A percentile compares a stretch with the other conserved stretches of the same genome.
Conservation (phyloP, 2,113 vertebrate species). For the Chloroceryle aenea region DNA sequence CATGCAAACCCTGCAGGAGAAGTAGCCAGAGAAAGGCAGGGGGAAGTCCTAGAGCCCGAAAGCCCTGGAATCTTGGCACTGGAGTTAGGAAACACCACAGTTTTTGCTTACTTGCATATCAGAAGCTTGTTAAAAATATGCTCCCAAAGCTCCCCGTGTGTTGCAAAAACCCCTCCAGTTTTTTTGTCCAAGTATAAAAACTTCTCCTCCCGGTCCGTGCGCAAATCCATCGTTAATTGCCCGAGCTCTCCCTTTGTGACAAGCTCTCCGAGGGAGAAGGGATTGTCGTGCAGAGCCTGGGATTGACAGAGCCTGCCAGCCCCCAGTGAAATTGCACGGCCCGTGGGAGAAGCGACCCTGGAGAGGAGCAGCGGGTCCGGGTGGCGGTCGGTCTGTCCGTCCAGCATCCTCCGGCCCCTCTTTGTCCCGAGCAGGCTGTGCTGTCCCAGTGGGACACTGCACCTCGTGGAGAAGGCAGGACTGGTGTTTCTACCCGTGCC, state of each 20-base stretch:
- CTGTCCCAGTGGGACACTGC: accelerated
- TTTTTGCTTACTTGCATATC: background rate
- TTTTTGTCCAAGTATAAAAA: background rate
- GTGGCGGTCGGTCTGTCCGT: background rate
- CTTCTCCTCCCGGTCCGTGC: background rate
- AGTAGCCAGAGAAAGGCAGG: background rate
- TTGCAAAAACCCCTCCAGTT: background rate
- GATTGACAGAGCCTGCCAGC: conserved; percentile 13
- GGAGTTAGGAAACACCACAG: accelerated
- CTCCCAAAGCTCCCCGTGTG: background rate
- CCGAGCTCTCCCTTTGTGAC: background rate
- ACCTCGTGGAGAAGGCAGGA: background rate
- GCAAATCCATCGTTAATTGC: background rate
- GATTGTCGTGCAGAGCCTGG: background rate
- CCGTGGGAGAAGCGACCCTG: background rate
- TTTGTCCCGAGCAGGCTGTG: background rate
- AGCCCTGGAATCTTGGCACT: background rate
- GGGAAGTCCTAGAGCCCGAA: background rate
- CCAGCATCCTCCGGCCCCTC: background rate
- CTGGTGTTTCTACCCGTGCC: accelerated
- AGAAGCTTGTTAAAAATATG: background rate
- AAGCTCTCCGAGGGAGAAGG: background rate
- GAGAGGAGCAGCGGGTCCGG: background rate
- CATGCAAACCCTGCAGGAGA: background rate
- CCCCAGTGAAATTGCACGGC: background rate